phyloP scores from a whole-genome alignment of 2,113 vertebrate genomes.

The Probosciger aterrimus region DNA sequence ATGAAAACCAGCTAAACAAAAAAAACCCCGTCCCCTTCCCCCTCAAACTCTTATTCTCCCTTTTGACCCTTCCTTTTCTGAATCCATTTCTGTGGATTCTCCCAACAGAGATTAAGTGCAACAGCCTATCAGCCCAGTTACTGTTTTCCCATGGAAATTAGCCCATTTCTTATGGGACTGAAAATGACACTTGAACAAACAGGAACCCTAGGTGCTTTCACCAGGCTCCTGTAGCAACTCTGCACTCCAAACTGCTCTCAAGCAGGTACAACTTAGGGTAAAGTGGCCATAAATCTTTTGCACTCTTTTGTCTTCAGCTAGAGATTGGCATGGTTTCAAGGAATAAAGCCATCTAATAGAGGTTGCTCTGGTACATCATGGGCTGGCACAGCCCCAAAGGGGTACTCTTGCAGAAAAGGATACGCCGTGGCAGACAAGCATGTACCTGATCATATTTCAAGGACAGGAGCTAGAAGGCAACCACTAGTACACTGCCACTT shows the following conservation, averaged over 20 bases:
- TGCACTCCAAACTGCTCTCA: not conserved
- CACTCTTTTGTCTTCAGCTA: not conserved
- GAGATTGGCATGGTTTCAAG: not conserved
- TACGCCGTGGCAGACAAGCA: not conserved
- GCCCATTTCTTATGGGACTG: not conserved
- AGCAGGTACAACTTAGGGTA: not conserved
- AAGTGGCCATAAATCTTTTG: not conserved
- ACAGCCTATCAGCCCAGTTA: not conserved
- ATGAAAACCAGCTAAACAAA: not conserved
- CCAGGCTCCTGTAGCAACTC: not conserved
- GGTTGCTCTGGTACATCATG: not conserved
- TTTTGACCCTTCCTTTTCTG: not conserved
- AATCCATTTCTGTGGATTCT: not conserved
- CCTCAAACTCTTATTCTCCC: not conserved
- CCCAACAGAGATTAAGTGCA: not conserved
- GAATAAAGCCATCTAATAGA: not conserved
- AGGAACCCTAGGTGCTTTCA: not conserved
- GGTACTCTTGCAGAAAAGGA: not conserved
- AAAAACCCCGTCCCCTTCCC: not conserved
- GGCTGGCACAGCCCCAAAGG: constrained; percentile 5
- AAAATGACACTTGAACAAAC: not conserved
- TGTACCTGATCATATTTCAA: not conserved
- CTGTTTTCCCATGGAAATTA: not conserved
- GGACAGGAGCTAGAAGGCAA: not conserved
- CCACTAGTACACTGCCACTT: not conserved